Evolutionary conservation across 2,113 vertebrate species (phyloP).

Genomic region (Rhodinocichla rosea): DNA sequence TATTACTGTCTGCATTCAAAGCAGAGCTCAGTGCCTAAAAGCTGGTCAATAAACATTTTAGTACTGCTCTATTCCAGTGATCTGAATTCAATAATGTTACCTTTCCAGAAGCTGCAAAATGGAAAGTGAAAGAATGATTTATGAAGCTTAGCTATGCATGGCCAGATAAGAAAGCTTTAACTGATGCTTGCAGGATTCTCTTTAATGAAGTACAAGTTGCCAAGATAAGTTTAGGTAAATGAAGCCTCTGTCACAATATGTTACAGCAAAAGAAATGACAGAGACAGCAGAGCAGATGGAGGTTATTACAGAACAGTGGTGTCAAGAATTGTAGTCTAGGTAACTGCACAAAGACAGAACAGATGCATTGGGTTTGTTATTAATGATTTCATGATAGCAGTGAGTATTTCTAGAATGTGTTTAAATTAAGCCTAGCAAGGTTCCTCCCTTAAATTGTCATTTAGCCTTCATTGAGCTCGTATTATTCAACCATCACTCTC

Average conservation of each 20-base stretch:
- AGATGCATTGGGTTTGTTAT: conserved; percentile 69
- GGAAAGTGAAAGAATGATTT: conserved; percentile 81
- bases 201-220: conserved; percentile 83
- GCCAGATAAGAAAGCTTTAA: conserved; percentile 78
- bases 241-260: conserved; percentile 78
- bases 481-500: conserved; percentile 38
- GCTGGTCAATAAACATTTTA: conserved; percentile 78
- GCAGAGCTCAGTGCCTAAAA: conserved; percentile 66
- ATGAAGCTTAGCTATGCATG: conserved; percentile 77
- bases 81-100: conserved; percentile 80
- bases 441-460: conserved; percentile 65
- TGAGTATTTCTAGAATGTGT: conserved; percentile 55
- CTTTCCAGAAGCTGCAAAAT: conserved; percentile 74
- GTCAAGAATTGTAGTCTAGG: conserved; percentile 74
- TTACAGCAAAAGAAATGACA: conserved; percentile 76
- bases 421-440: conserved; percentile 62
- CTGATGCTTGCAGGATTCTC: conserved; percentile 76
- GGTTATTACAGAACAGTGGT: conserved; percentile 73
- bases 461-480: conserved; percentile 14
- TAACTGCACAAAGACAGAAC: conserved; percentile 71
- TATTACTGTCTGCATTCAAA: conserved; percentile 64
- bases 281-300: conserved; percentile 74
- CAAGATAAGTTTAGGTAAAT: conserved; percentile 82
- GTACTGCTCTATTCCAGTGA: conserved; percentile 69
- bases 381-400: conserved; percentile 68